Conservation (phyloP, 2,113 vertebrate species). For the Pagrus major region DNA sequence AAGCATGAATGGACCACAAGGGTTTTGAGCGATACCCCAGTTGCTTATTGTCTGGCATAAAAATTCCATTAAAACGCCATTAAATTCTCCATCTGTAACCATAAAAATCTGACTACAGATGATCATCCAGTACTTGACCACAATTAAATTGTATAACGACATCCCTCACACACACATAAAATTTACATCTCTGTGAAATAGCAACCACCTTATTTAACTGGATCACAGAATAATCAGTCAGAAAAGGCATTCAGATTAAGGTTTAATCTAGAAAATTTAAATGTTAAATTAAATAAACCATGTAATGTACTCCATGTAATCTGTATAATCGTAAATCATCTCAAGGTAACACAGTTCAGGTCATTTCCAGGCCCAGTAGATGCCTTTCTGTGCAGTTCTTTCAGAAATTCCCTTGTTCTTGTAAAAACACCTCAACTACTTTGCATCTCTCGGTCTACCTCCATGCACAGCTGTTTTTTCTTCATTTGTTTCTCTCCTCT, state of each 20-base stretch:
- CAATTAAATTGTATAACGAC: not conserved
- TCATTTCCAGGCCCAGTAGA: conserved; percentile 12
- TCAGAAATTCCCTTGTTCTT: conserved; percentile 10
- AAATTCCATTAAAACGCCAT: no score
- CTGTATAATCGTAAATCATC: not conserved
- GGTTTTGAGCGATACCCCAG: not conserved
- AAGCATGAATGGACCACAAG: not conserved
- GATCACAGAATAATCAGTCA: not conserved
- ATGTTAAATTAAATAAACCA: not conserved
- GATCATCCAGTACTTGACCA: not conserved
- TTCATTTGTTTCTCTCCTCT: not conserved
- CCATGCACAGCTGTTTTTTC: conserved; percentile 38
- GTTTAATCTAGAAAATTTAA: not conserved
- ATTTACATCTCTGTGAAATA: not conserved
- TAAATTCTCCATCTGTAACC: not conserved
- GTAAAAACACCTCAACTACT: conserved; percentile 30
- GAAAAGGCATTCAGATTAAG: not conserved
- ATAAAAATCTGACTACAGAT: not conserved
- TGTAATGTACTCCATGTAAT: no score
- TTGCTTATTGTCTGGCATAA: not conserved
- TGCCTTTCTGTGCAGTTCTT: conserved; percentile 21
- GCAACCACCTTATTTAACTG: not conserved
- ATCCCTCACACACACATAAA: not conserved
- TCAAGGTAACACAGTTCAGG: conserved; percentile 21
- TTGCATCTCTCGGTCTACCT: conserved; percentile 54